These are phyloP conservation scores for Leucoraja ocellata DNA, from an alignment of 2,797 vertebrate genomes.

Conservation along the genomic window DNA sequence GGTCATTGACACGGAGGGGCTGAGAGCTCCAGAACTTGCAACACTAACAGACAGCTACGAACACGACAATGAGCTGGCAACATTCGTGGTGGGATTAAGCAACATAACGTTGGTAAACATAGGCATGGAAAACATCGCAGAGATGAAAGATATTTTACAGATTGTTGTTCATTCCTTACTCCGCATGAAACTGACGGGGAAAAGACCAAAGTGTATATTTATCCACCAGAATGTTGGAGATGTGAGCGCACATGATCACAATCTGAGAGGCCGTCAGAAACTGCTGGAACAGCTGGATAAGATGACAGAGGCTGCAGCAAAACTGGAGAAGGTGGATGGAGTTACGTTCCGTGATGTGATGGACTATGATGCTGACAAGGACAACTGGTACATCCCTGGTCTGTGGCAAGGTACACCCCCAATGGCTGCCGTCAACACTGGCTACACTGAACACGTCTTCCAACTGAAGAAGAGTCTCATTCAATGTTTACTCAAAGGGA, in stretches of 20 bases:
- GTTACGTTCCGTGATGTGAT: constrained; percentile 16
- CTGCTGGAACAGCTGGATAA: constrained; percentile 28
- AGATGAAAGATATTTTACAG: constrained; percentile 28
- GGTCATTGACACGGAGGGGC: constrained; percentile 56
- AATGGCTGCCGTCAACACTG: no score
- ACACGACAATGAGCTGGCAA: constrained; percentile 54
- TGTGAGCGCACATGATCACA: constrained; percentile 21
- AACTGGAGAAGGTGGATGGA: not conserved
- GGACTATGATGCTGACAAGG: not conserved
- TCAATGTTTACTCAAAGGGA: not conserved
- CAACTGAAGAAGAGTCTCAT: not conserved
- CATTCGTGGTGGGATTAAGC: constrained; percentile 33
- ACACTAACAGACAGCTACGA: constrained; percentile 49
- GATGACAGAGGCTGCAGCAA: constrained; percentile 20
- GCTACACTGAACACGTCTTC: no score
- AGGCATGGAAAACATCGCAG: not conserved
- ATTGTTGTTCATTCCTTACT: constrained; percentile 30
- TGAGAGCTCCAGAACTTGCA: constrained; percentile 48
- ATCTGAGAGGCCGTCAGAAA: constrained; percentile 2
- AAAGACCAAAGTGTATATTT: not conserved
- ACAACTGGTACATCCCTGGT: constrained; percentile 7
- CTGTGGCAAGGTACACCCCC: not conserved
- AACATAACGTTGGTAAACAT: constrained; percentile 33
- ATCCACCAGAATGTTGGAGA: constrained; percentile 26
- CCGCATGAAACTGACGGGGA: constrained; percentile 7